Evolutionary conservation across 1,140 invertebrate species (phyloP).

Genomic region (Chironomus striatipennis): DNA sequence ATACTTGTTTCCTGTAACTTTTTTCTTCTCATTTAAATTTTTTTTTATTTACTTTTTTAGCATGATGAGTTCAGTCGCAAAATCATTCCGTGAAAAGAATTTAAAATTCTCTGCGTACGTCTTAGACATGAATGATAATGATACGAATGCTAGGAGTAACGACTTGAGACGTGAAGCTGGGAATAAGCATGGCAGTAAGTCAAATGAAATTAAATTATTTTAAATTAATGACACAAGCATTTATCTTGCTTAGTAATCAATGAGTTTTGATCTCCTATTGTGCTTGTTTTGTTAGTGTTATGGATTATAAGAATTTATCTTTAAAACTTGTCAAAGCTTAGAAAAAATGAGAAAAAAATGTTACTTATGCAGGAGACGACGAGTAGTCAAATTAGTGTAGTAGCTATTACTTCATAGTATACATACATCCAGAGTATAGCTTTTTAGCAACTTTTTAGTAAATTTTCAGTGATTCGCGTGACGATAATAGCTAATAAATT

Average conservation of each 20-base stretch:
- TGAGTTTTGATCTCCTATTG: too few relatives aligned
- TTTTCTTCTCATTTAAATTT: neutral
- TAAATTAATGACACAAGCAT: too few relatives aligned
- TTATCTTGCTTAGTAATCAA: too few relatives aligned
- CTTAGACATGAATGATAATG: conserved; percentile 28
- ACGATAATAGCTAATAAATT: neutral
- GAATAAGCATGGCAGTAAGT: conserved; percentile 44
- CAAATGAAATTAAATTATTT: neutral
- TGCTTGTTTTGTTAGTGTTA: too few relatives aligned
- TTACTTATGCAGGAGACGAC: too few relatives aligned
- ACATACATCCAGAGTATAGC: too few relatives aligned
- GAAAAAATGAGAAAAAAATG: too few relatives aligned
- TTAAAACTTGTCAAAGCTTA: too few relatives aligned
- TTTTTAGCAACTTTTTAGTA: too few relatives aligned
- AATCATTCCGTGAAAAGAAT: conserved; percentile 37
- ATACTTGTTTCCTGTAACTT: neutral
- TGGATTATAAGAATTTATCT: too few relatives aligned
- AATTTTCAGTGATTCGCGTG: neutral
- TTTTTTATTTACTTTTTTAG: neutral
- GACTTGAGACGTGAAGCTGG: conserved; percentile 43
- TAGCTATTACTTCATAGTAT: too few relatives aligned
- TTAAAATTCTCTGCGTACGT: conserved; percentile 38
- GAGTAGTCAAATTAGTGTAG: too few relatives aligned
- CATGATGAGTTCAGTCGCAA: conserved; percentile 40
- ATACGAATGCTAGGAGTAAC: conserved; percentile 33